These are phyloP conservation scores for Lycophotia porphyrea DNA, from an alignment of 2,888 invertebrate genomes.

Conservation along the genomic window DNA sequence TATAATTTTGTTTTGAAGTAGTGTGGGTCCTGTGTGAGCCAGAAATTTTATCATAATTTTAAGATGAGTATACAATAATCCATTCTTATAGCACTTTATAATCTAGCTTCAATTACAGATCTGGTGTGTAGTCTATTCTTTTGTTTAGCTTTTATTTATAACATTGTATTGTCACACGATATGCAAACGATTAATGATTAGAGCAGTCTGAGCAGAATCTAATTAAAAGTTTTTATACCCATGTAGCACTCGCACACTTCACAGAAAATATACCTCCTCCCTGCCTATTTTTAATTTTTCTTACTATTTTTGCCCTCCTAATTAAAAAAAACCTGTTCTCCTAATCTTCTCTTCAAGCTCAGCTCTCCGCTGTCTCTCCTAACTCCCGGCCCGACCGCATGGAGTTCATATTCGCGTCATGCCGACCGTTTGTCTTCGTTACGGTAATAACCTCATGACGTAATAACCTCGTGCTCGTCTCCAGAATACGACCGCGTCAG, in stretches of 20 bases:
- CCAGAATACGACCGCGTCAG: conserved; percentile 60
- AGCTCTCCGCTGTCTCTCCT: conserved; percentile 28
- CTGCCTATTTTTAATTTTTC: background rate
- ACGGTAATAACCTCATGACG: conserved; percentile 71
- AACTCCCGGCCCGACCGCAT: conserved; percentile 12
- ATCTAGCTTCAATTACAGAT: background rate
- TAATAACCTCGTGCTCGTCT: conserved; percentile 59
- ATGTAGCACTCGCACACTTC: background rate
- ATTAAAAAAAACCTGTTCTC: background rate
- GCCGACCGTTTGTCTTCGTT: conserved; percentile 80
- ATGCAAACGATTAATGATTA: background rate
- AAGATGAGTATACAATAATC: background rate
- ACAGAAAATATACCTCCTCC: background rate
- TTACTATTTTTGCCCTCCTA: background rate
- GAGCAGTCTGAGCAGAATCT: background rate
- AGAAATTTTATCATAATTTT: background rate
- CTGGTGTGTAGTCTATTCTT: background rate
- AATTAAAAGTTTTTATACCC: background rate
- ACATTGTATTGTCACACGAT: background rate
- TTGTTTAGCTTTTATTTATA: background rate
- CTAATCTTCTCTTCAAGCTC: background rate
- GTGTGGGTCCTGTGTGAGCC: background rate
- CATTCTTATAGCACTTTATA: background rate
- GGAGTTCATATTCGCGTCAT: conserved; percentile 76
- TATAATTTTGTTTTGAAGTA: background rate